Percentiles rank a stretch among this genome's conserved stretches.
phyloP scores from a whole-genome alignment of 2,888 invertebrate genomes.

The Ormyrus pomaceus region DNA sequence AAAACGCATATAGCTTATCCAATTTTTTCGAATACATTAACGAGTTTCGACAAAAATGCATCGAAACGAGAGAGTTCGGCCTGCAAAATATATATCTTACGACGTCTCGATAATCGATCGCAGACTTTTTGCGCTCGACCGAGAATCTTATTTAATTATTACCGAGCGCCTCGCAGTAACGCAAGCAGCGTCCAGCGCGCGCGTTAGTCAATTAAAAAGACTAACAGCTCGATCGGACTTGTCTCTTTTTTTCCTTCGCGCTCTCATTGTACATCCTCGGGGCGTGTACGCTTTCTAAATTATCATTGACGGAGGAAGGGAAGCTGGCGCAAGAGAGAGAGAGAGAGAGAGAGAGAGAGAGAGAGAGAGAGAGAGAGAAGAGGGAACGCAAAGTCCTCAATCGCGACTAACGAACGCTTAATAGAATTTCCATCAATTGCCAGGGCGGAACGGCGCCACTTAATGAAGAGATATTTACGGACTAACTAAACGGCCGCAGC shows the following conservation, averaged over 20 bases:
- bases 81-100: too few species aligned
- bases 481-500: constrained; percentile 19
- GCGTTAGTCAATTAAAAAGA: too few species aligned
- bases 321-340: not conserved
- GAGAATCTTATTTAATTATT: too few species aligned
- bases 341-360: not conserved
- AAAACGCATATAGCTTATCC: too few species aligned
- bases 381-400: constrained; percentile 28
- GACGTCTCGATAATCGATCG: too few species aligned
- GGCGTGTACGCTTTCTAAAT: not conserved
- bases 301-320: not conserved
- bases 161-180: too few species aligned
- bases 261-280: not conserved
- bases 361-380: not conserved
- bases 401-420: constrained; percentile 45
- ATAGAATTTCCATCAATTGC: constrained; percentile 47
- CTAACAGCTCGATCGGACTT: too few species aligned
- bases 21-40: too few species aligned
- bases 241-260: not conserved
- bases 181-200: too few species aligned
- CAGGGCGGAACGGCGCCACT: constrained; percentile 20
- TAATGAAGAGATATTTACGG: constrained; percentile 45
- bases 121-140: too few species aligned
- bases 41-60: too few species aligned
- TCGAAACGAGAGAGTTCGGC: too few species aligned